Evolutionary conservation across 2,888 invertebrate species (phyloP), one percentile per base, ranked within the genome.

Genomic region (Torymus tubicola): DNA sequence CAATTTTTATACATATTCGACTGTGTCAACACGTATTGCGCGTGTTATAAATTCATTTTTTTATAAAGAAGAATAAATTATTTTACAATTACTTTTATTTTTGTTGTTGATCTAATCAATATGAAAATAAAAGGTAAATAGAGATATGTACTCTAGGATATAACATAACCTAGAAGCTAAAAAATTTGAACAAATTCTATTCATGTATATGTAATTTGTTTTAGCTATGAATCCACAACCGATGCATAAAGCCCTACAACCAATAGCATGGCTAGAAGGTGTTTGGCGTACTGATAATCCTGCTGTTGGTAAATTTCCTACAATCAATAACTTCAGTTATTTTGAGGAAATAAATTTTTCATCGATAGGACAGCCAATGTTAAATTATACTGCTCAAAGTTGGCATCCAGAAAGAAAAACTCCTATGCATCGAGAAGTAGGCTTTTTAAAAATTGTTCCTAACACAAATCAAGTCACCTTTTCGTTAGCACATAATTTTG

Each of bases 381-480:
- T 93, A 42, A 93, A 93, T 86, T 94, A 92, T 84, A 85, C 87
- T 2, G 93, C 93, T 0, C 89, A 88, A 76, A 93, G 93, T 0
- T 92, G 90, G 86, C 91, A 94, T 84, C 92, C 93, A 0, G 91
- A 91, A 50, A 92, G 91, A 53, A 91, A 92, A 50, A 91, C 88
- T 2, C 93, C 93, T 0, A 93, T 94, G 93, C 94, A 94, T 85
- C 91, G 93, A 72, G 94, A 94, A 86, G 88, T 92, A 58, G 95
- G 94, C 0, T 94, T 93, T 86, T 86, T 94, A 8, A 92, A 93
- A 70, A 92, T 94, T 65, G 92, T 93, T 63, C 93, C 93, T 0
- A 92, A 91, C 12, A 92, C 93, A 0, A 91, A 92, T 14, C 87
- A 92, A 55, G 85, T 94, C 0, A 91, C 93, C 0, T 92, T 94